Evolutionary conservation across 2,888 invertebrate species (phyloP).

Genomic region (Lasioglossum morio): DNA sequence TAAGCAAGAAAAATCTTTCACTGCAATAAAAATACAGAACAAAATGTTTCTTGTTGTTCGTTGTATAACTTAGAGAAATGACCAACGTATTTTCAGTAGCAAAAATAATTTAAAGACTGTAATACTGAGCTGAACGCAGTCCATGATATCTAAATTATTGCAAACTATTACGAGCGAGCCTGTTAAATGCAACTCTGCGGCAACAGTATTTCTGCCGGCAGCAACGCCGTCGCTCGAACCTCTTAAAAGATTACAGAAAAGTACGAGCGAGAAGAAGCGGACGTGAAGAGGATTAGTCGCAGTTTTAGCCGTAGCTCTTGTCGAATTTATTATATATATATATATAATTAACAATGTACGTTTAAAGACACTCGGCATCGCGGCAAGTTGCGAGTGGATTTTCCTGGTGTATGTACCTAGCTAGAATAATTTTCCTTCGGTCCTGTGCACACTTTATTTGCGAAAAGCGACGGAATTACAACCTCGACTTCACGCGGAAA

Average conservation of each 20-base stretch:
- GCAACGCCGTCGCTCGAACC: not conserved
- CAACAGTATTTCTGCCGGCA: no score
- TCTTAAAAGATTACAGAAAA: not conserved
- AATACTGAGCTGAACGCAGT: not conserved
- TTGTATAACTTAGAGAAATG: no score
- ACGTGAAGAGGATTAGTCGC: conserved; percentile 23
- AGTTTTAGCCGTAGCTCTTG: not conserved
- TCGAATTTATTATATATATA: conserved; percentile 27
- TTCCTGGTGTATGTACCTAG: not conserved
- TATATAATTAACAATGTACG: conserved; percentile 29
- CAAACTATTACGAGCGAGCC: not conserved
- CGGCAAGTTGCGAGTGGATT: not conserved
- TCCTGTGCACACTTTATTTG: not conserved
- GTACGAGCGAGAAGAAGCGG: not conserved
- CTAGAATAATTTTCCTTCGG: conserved; percentile 17
- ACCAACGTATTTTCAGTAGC: not conserved
- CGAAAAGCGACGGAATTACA: conserved; percentile 21
- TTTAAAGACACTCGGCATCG: conserved; percentile 19
- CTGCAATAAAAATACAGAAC: no score
- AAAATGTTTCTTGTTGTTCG: no score
- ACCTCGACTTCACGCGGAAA: conserved; percentile 7
- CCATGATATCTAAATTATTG: not conserved
- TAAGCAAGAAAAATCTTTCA: no score
- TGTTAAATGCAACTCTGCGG: not conserved
- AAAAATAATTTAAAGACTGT: not conserved